Base-by-base conservation (phyloP, 2,113 vertebrate genomes). In the Proteles cristata region DNA sequence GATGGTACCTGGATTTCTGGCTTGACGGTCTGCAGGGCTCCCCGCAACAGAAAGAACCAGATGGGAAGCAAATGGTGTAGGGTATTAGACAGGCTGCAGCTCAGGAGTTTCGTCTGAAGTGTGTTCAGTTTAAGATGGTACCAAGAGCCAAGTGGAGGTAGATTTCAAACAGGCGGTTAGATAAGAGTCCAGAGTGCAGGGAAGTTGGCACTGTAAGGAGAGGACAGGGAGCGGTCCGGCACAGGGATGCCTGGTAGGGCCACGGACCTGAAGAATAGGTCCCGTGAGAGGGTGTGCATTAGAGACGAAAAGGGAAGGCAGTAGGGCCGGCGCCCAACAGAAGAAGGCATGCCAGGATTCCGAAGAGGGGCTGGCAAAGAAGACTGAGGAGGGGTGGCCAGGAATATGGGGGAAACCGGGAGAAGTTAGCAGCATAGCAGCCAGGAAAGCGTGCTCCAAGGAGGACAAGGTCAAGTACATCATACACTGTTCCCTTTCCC, bases 231-330 rank as follows among this genome's bases (percentile, higher is more conserved):
- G 17, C 1, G 11, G 11, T 28, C 25, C 25, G 14, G 26, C n/a
- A 11, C 26, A 48, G 65, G 63, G 68, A 7, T 33, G 68, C 66
- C 6, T 0, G 1, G 21, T 19, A 33, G 58, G 26, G 33, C 48
- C 33, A 2, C 0, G 9, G 43, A 2, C 31, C 23, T 3, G 15
- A 43, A 63, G 2, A 12, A 4, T 1, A 3, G 3, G 16, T 45
- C 63, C n/a, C 14, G 4, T 23, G 31, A 86, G 68, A 94, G 2
- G 55, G 11, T 2, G 1, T 0, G 19, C 21, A 58, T 55, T 17
- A 68, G 14, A 69, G 66, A 43, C 73, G 17, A 7, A 39, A 12
- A 21, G 55, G 53, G 21, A 82, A 26, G 43, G 31, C 61, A 35
- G 33, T 4, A 50, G 31, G 50, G 19, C 55, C n/a, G 33, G 21